A percentile compares a stretch with the other conserved stretches of the same genome.
Conservation (phyloP, 2,113 vertebrate species). For the Ophiodon elongatus region DNA sequence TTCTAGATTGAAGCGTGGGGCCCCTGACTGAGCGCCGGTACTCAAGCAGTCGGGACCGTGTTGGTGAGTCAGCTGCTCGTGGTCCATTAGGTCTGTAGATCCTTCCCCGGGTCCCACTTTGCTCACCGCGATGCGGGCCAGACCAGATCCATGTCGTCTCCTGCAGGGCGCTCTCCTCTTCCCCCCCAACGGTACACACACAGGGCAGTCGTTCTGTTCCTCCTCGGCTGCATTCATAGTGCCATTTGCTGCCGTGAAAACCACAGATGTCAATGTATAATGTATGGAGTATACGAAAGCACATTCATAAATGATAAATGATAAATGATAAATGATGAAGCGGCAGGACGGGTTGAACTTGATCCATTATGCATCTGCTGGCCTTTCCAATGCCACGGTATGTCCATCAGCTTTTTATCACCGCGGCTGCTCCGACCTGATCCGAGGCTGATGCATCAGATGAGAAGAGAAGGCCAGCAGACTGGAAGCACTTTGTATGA, state of each 20-base stretch:
- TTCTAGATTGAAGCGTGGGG: no score
- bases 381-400: not conserved
- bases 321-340: not conserved
- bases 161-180: not conserved
- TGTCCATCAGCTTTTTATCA: not conserved
- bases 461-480: not conserved
- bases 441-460: not conserved
- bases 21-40: no score
- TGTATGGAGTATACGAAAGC: not conserved
- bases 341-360: not conserved
- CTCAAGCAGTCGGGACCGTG: no score
- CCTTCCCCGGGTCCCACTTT: not conserved
- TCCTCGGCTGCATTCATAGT: not conserved
- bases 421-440: not conserved
- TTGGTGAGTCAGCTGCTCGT: no score
- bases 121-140: no score
- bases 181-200: not conserved
- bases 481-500: no score
- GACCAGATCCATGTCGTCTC: not conserved
- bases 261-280: not conserved
- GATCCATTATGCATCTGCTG: not conserved
- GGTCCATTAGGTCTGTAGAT: no score
- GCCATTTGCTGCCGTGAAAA: not conserved
- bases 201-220: not conserved
- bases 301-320: slow-evolving; percentile 4